These are phyloP conservation scores for Dryas iulia DNA, from an alignment of 1,140 invertebrate genomes.

Conservation along the genomic window DNA sequence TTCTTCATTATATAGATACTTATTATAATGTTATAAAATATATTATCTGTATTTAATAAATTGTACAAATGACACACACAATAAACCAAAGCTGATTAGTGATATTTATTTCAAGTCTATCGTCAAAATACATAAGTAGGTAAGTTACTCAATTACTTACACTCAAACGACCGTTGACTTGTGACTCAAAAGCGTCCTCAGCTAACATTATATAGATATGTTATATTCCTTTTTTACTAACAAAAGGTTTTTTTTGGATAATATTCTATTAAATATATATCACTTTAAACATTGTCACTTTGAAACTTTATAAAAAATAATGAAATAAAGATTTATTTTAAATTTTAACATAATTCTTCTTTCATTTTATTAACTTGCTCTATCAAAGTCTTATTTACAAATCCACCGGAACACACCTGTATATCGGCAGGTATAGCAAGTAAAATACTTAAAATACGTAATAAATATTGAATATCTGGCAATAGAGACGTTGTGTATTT, in stretches of 20 bases:
- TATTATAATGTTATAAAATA: background rate
- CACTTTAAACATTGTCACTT: background rate
- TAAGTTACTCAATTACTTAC: slow-evolving; percentile 36
- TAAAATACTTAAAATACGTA: background rate
- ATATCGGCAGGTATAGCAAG: background rate
- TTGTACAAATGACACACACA: background rate
- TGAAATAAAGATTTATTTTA: background rate
- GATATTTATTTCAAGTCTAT: background rate
- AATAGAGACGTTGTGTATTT: slow-evolving; percentile 2
- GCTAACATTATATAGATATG: slow-evolving; percentile 28
- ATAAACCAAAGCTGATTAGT: background rate
- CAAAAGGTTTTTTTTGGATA: background rate
- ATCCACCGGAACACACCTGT: background rate
- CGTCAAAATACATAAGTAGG: slow-evolving; percentile 9
- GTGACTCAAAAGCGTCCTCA: slow-evolving; percentile 41
- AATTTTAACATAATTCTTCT: background rate
- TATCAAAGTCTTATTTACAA: background rate
- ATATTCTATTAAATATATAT: background rate
- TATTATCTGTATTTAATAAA: background rate
- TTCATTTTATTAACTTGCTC: background rate
- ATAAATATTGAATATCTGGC: slow-evolving; percentile 12
- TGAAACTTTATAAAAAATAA: background rate
- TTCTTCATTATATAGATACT: background rate
- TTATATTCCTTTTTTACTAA: background rate
- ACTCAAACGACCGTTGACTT: slow-evolving; percentile 39